A percentile compares a stretch with the other conserved stretches of the same genome.
Evolutionary conservation across 2,888 invertebrate species (phyloP).

Genomic region (Dastarcus helophoroides): DNA sequence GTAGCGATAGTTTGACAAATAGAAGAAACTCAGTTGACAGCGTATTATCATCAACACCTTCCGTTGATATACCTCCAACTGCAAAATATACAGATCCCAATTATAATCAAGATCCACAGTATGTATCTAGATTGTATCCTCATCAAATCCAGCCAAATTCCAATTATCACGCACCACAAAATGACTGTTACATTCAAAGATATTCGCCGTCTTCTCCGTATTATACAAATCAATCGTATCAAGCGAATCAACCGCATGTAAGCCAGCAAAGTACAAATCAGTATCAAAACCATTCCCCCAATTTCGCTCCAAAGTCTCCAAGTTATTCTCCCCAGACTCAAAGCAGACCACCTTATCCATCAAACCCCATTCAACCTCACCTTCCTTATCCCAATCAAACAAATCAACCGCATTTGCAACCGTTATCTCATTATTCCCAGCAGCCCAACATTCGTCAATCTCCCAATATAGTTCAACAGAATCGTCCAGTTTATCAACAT

Average conservation of each 20-base stretch:
- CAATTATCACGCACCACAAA: conserved; percentile 24
- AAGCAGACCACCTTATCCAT: conserved; percentile 10
- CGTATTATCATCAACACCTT: too few relatives aligned
- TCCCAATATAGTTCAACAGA: conserved; percentile 16
- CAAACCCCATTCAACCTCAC: not conserved
- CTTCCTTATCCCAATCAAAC: not conserved
- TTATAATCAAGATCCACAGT: conserved; percentile 6
- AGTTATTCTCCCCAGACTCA: conserved; percentile 10
- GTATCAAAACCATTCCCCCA: conserved; percentile 4
- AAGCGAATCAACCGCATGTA: too few relatives aligned
- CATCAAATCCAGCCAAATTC: conserved; percentile 8
- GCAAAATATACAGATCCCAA: conserved; percentile 6
- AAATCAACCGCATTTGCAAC: not conserved
- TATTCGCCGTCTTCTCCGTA: conserved; percentile 6
- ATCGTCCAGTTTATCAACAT: conserved; percentile 24
- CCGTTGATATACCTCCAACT: too few relatives aligned
- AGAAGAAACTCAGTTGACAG: not conserved
- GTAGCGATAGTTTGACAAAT: not conserved
- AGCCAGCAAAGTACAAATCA: too few relatives aligned
- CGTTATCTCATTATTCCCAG: conserved; percentile 1
- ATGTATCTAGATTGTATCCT: conserved; percentile 14
- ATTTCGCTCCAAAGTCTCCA: conserved; percentile 1
- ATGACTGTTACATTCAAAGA: conserved; percentile 18
- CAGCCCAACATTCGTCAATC: conserved; percentile 17
- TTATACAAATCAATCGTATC: conserved; percentile 6